Evolutionary conservation across 2,113 vertebrate species (phyloP), one percentile per base, ranked within the genome.

Genomic region (Ophiodon elongatus): DNA sequence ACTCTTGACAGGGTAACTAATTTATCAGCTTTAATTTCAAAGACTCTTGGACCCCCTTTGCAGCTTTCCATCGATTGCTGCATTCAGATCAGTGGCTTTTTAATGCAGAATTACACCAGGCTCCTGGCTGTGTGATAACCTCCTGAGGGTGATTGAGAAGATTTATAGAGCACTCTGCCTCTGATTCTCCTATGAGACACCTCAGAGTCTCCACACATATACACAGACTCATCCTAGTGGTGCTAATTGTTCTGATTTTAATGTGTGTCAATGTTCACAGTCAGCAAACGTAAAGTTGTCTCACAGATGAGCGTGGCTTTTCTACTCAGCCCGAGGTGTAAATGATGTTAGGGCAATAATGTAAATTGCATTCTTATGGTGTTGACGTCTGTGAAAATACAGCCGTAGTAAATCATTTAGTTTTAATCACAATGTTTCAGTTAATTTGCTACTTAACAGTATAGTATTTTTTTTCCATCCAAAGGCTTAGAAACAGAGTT

Each of bases 11-110:
- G 72, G 64, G 56, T 74, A 82, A 91, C 85, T 89, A 82, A 93
- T 96, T 93, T 92, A 90, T 93, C 87, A 87, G 80, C 85, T 92
- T 89, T 93, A 93, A 94, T 94, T 91, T 88, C 90, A 90, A 88
- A 70, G 76, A 25, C 88, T 91, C 79, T 57, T 60, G 47, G 73
- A 79, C 77, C 85, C 86, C 82, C 41, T 74, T 85, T 84, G 76
- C 88, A 81, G 80, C 88, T 41, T 77, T 71, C n/a, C 54, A 94
- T 94, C 83, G 90, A 95, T 94, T 70, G 65, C 68, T 92, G 91
- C 90, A 79, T 94, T 92, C 85, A 63, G 79, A 92, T 93, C 88
- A 91, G 88, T 77, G 88, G 82, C 9, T 68, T 65, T 94, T 94
- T 88, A 92, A 95, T 95, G 94, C 92, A 86, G 91, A 86, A 87